A percentile compares a stretch with the other conserved stretches of the same genome.
phyloP scores from a whole-genome alignment of 1,140 invertebrate genomes.

The Caenorhabditis latens region DNA sequence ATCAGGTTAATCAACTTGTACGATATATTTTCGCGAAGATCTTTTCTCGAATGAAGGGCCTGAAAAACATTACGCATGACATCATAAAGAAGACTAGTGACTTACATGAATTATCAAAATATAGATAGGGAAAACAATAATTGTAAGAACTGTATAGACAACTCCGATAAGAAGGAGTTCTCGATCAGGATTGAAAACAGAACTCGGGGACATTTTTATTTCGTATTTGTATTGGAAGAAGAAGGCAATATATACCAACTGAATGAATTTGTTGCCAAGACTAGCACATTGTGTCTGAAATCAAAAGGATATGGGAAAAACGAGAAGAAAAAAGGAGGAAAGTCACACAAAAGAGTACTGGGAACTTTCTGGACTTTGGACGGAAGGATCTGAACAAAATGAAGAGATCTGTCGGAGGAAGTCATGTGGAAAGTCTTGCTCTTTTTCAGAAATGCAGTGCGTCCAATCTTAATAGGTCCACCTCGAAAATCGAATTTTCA shows the following conservation, averaged over 20 bases:
- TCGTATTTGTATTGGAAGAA: neutral
- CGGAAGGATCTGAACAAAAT: neutral
- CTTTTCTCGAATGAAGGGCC: neutral
- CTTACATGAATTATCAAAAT: constrained; percentile 15
- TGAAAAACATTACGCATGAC: neutral
- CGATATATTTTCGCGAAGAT: neutral
- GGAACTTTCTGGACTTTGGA: neutral
- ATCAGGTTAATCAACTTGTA: neutral
- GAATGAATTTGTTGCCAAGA: neutral
- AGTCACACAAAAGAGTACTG: neutral
- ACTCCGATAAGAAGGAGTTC: neutral
- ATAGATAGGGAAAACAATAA: neutral
- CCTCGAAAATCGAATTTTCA: no score
- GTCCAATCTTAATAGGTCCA: no score
- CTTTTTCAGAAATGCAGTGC: no score
- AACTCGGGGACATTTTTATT: neutral
- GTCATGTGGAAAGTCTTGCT: constrained; percentile 7
- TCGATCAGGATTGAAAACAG: constrained; percentile 1
- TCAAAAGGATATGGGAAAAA: constrained; percentile 4
- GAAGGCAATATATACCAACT: neutral
- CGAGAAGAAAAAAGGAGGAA: neutral
- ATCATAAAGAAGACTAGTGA: neutral
- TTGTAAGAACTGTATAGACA: neutral
- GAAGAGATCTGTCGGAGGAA: neutral
- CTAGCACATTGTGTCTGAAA: neutral